A percentile compares a stretch with the other conserved stretches of the same genome.
phyloP scores from a whole-genome alignment of 1,140 invertebrate genomes.

The Daktulosphaira vitifoliae region DNA sequence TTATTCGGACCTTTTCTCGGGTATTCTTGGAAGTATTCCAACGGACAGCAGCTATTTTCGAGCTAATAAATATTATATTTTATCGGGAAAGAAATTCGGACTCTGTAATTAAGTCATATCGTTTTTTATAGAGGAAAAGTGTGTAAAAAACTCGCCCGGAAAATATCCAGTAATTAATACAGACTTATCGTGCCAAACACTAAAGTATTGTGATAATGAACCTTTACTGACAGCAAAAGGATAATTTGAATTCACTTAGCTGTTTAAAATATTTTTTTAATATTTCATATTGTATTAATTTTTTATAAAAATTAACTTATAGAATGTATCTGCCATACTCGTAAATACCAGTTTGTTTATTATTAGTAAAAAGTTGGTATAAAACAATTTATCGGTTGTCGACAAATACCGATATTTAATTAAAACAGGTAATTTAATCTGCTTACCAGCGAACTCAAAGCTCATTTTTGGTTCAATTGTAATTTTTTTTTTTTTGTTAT shows the following conservation, averaged over 20 bases:
- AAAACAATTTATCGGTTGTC: too few relatives aligned
- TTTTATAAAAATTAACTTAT: too few relatives aligned
- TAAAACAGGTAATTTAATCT: too few relatives aligned
- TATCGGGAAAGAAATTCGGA: conserved; percentile 2
- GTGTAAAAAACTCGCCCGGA: background rate
- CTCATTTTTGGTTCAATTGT: too few relatives aligned
- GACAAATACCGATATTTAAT: too few relatives aligned
- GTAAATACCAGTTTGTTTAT: too few relatives aligned
- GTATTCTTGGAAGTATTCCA: conserved; percentile 8
- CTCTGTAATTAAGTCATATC: conserved; percentile 23
- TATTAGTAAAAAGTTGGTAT: too few relatives aligned
- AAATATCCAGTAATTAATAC: conserved; percentile 23
- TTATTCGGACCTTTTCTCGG: conserved; percentile 7
- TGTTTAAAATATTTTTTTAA: too few relatives aligned
- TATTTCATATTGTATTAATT: too few relatives aligned
- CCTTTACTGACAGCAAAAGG: background rate
- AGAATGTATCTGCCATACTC: too few relatives aligned
- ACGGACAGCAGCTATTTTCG: background rate
- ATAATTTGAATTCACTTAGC: background rate
- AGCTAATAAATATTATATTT: background rate
- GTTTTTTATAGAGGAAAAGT: background rate
- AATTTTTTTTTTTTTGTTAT: too few relatives aligned
- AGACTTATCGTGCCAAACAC: conserved; percentile 17
- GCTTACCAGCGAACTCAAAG: too few relatives aligned
- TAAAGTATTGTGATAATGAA: background rate